phyloP scores from a whole-genome alignment of 2,797 vertebrate species.

The Sphenodon punctatus region DNA sequence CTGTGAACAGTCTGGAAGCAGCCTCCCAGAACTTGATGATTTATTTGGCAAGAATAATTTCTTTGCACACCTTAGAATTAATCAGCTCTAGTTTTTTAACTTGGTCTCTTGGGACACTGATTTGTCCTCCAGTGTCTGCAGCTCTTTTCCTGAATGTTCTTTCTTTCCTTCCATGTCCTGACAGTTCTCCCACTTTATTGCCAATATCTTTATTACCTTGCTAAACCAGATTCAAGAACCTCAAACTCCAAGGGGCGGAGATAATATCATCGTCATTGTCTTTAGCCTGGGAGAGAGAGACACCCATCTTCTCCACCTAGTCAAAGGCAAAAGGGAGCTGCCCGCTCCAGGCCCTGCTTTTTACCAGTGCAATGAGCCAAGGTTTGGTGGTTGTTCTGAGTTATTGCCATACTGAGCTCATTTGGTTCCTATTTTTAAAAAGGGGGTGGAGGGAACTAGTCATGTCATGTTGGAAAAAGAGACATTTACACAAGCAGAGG shows the following conservation, averaged over 20 bases:
- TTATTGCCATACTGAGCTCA: constrained; percentile 18
- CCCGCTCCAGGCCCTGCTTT: constrained; percentile 40
- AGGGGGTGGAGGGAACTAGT: background rate
- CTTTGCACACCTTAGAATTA: constrained; percentile 57
- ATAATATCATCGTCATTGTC: constrained; percentile 49
- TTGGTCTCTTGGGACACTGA: constrained; percentile 47
- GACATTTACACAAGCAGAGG: background rate
- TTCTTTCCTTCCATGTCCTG: constrained; percentile 27
- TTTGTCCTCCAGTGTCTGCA: constrained; percentile 41
- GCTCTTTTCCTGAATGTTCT: constrained; percentile 42
- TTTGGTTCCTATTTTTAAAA: constrained; percentile 23
- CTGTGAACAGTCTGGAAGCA: constrained; percentile 52
- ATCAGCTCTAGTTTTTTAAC: constrained; percentile 62
- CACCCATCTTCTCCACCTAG: constrained; percentile 48
- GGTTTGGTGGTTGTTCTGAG: background rate
- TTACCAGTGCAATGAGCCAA: constrained; percentile 39
- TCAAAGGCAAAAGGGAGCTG: background rate
- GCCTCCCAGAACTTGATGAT: constrained; percentile 61
- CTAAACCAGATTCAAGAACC: constrained; percentile 58
- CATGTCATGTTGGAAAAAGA: background rate
- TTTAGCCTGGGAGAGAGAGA: constrained; percentile 37
- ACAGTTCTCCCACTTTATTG: constrained; percentile 41
- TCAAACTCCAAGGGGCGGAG: constrained; percentile 46
- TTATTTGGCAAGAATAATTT: constrained; percentile 68
- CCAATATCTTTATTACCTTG: constrained; percentile 50